Conservation (phyloP, 1,140 invertebrate genomes). For the Prorops nasuta region DNA sequence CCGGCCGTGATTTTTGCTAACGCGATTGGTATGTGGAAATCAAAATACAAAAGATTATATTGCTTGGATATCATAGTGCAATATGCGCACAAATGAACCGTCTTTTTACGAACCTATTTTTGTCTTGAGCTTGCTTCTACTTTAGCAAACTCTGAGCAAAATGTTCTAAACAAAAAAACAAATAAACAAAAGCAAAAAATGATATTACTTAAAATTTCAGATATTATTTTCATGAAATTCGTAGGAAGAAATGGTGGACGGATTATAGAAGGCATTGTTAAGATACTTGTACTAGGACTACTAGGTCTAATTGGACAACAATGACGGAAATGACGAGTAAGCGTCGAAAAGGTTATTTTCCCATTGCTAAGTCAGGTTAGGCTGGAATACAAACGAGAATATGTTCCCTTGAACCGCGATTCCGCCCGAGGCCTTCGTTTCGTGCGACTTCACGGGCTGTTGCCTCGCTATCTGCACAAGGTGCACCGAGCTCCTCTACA, state of each 20-base stretch:
- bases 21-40: no score
- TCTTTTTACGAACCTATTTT: no score
- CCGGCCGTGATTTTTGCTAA: conserved; percentile 34
- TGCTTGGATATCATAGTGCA: neutral
- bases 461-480: neutral
- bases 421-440: conserved; percentile 7
- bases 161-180: neutral
- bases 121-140: no score
- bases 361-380: neutral
- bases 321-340: neutral
- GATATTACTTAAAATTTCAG: no score
- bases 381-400: neutral
- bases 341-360: neutral
- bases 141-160: neutral
- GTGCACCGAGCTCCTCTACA: no score
- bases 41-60: conserved; percentile 12
- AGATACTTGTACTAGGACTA: no score
- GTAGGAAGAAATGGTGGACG: no score
- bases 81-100: neutral
- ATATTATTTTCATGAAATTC: no score
- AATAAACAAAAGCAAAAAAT: no score
- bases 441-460: neutral
- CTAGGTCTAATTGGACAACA: neutral
- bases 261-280: no score
- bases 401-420: conserved; percentile 19